phyloP scores from a whole-genome alignment of 2,888 invertebrate species.

The Pollenia amentaria region DNA sequence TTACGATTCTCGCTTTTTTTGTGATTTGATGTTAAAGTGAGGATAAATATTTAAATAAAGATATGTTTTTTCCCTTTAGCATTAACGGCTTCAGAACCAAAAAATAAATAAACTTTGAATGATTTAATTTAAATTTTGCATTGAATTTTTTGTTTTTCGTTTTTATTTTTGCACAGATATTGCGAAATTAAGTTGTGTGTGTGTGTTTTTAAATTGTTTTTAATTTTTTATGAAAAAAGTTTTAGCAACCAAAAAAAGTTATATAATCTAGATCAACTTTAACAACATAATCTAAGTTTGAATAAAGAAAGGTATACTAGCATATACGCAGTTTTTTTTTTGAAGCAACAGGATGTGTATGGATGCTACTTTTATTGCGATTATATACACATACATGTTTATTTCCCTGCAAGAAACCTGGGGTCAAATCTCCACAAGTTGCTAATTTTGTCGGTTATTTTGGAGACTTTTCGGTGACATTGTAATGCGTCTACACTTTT shows the following conservation, averaged over 20 bases:
- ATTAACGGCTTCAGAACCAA: background rate
- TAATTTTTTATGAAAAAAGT: conserved; percentile 23
- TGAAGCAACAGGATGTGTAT: background rate
- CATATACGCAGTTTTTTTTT: too few relatives aligned
- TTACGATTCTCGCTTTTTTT: background rate
- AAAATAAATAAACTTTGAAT: background rate
- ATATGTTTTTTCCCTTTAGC: background rate
- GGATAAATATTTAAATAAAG: conserved; percentile 24
- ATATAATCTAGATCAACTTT: conserved; percentile 1
- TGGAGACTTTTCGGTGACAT: too few relatives aligned
- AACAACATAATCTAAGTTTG: conserved; percentile 1
- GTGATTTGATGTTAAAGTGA: background rate
- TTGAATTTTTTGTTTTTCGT: background rate
- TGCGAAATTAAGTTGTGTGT: background rate
- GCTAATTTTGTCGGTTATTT: too few relatives aligned
- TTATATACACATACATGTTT: too few relatives aligned
- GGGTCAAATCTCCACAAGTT: too few relatives aligned
- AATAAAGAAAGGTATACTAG: background rate
- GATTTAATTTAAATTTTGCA: conserved; percentile 5
- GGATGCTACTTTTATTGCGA: too few relatives aligned
- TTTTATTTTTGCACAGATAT: background rate
- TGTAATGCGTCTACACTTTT: too few relatives aligned
- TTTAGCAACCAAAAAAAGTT: conserved; percentile 4
- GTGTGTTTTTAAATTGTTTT: conserved; percentile 7
- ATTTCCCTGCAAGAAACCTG: too few relatives aligned